These are phyloP conservation scores for Rhinella marina DNA, from an alignment of 2,797 vertebrate genomes.

Conservation along the genomic window DNA sequence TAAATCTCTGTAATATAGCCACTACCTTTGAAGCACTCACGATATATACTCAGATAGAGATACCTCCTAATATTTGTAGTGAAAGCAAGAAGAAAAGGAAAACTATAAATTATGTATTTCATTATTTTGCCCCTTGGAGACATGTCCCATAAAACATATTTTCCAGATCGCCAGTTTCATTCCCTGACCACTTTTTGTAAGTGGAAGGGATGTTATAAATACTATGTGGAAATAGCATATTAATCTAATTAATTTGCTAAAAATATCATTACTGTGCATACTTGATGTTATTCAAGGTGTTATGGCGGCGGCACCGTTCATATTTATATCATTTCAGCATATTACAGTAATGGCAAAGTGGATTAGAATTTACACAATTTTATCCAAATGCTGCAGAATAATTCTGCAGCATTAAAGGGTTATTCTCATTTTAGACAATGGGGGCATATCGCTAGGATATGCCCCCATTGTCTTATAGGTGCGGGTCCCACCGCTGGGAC, in stretches of 20 bases:
- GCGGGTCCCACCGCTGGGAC: too few relatives aligned
- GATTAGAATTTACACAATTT: too few relatives aligned
- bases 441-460: too few relatives aligned
- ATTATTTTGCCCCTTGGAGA: slow-evolving; percentile 57
- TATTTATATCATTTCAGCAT: neutral
- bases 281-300: slow-evolving; percentile 15
- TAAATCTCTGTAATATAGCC: neutral
- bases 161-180: slow-evolving; percentile 53
- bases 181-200: slow-evolving; percentile 52
- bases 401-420: too few relatives aligned
- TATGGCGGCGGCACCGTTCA: neutral
- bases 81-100: slow-evolving; percentile 23
- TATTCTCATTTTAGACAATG: too few relatives aligned
- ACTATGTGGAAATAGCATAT: slow-evolving; percentile 39
- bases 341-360: too few relatives aligned
- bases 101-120: slow-evolving; percentile 54
- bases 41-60: neutral
- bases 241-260: slow-evolving; percentile 55
- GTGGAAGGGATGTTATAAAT: slow-evolving; percentile 50
- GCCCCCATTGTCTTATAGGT: too few relatives aligned
- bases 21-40: neutral
- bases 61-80: slow-evolving; percentile 4
- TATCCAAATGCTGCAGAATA: too few relatives aligned
- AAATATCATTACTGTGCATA: slow-evolving; percentile 40
- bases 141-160: slow-evolving; percentile 60